Conservation (phyloP, 2,888 invertebrate genomes). For the Branchellion lobata region DNA sequence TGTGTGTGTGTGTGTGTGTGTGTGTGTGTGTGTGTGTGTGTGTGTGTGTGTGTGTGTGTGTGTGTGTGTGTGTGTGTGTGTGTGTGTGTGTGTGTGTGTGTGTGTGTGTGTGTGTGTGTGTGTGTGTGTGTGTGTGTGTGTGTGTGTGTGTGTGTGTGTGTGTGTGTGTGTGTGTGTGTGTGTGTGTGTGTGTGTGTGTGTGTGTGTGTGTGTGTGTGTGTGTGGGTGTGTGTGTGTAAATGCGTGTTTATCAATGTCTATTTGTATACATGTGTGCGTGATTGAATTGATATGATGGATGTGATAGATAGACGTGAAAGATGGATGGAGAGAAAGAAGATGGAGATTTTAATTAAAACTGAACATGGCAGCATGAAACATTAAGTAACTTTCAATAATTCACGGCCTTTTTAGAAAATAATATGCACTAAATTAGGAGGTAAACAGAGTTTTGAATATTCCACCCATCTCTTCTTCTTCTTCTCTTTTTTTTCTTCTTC, state of each 20-base stretch:
- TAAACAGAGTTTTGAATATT: no score
- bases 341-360: no score
- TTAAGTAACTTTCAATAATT: no score
- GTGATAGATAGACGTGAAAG: no score
- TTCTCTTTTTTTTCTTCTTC: not conserved
- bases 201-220: conserved; percentile 41
- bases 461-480: no score
- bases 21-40: not conserved
- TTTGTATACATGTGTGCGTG: no score
- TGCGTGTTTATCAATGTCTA: no score
- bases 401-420: no score
- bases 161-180: conserved; percentile 39
- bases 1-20: not conserved
- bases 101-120: conserved; percentile 24
- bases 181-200: conserved; percentile 41
- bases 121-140: conserved; percentile 31
- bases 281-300: no score
- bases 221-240: conserved; percentile 36
- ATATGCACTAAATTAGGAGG: no score
- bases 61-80: conserved; percentile 25
- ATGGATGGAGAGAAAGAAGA: no score
- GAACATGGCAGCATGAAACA: no score
- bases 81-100: conserved; percentile 25
- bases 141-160: conserved; percentile 22
- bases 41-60: conserved; percentile 4